A percentile compares a stretch with the other conserved stretches of the same genome.
These are phyloP conservation scores for Peromyscus californicus DNA, from an alignment of 2,113 vertebrate species.

Conservation along the genomic window DNA sequence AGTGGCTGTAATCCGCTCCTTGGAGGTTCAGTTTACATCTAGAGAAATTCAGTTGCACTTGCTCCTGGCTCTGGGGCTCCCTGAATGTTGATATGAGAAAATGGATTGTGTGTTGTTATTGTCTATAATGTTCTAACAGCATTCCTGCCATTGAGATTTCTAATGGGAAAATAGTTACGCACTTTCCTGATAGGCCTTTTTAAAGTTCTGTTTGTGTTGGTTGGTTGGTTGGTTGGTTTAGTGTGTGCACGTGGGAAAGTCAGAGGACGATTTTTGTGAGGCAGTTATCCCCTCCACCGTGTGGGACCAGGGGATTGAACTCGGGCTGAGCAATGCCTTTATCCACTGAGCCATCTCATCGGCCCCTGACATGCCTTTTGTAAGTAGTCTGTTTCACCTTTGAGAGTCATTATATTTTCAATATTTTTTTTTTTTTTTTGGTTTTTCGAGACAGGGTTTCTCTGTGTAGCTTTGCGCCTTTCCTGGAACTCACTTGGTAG, in stretches of 20 bases:
- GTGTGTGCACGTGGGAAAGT: background rate
- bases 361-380: background rate
- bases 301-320: background rate
- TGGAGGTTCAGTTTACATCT: background rate
- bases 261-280: background rate
- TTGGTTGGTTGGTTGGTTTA: too few species aligned
- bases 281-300: background rate
- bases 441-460: too few species aligned
- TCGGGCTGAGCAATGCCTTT: background rate
- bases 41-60: background rate
- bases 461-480: too few species aligned
- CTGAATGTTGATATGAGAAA: background rate
- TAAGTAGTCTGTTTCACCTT: slow-evolving; percentile 13
- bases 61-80: background rate
- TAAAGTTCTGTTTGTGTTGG: background rate
- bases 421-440: too few species aligned
- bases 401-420: slow-evolving; percentile 36
- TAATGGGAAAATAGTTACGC: slow-evolving; percentile 33
- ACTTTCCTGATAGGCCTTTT: slow-evolving; percentile 16
- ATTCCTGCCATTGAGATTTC: background rate
- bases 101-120: background rate
- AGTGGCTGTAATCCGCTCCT: background rate
- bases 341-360: background rate
- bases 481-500: too few species aligned
- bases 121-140: background rate